Evolutionary conservation across 1,140 invertebrate genomes (phyloP).

Genomic region (Apolygus lucorum): DNA sequence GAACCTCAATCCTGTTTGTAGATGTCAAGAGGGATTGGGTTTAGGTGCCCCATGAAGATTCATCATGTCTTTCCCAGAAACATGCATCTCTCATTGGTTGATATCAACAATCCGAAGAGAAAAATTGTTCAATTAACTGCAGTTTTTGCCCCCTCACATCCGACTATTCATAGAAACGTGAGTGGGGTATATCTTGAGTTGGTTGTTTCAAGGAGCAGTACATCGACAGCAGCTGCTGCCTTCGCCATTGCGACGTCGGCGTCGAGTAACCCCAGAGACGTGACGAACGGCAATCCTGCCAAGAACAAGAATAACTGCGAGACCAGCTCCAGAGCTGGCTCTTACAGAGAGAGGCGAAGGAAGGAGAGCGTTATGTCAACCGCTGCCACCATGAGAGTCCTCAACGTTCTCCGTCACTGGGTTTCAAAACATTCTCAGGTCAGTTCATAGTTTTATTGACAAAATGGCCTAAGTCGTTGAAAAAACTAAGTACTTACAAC

Average conservation of each 20-base stretch:
- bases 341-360: constrained; percentile 42
- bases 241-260: constrained; percentile 88
- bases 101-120: too few species aligned
- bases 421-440: constrained; percentile 57
- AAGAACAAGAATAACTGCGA: constrained; percentile 31
- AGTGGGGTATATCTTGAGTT: too few species aligned
- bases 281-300: constrained; percentile 27
- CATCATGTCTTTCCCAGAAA: too few species aligned
- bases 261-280: constrained; percentile 66
- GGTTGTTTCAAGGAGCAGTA: constrained; percentile 62
- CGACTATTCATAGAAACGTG: too few species aligned
- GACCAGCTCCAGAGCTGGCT: constrained; percentile 36
- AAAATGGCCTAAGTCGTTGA: background rate
- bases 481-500: background rate
- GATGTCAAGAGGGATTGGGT: too few species aligned
- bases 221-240: constrained; percentile 77
- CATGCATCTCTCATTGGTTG: too few species aligned
- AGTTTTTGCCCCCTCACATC: too few species aligned
- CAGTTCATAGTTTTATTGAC: background rate
- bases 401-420: constrained; percentile 79
- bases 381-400: constrained; percentile 84
- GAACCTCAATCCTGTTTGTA: too few species aligned
- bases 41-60: too few species aligned
- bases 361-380: constrained; percentile 84
- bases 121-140: too few species aligned